Percentiles rank a stretch among this genome's conserved stretches.
These are phyloP conservation scores for Eudemis profundana DNA, from an alignment of 2,888 invertebrate genomes.

Conservation along the genomic window DNA sequence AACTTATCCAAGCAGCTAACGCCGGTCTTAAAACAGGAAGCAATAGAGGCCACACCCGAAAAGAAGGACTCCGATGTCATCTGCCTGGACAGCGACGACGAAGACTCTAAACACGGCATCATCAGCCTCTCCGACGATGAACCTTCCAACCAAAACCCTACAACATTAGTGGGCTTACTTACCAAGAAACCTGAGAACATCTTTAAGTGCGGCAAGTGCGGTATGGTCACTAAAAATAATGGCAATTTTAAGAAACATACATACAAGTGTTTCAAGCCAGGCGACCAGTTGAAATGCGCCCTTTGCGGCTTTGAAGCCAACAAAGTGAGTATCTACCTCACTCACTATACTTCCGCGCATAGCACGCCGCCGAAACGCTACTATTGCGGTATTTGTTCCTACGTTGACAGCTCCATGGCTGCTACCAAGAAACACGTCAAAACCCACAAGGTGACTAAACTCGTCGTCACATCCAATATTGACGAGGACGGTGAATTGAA, in stretches of 20 bases:
- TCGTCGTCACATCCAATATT: background rate
- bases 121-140: conserved; percentile 63
- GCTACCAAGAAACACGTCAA: conserved; percentile 54
- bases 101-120: conserved; percentile 52
- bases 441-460: background rate
- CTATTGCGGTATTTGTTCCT: conserved; percentile 57
- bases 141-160: conserved; percentile 7
- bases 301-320: conserved; percentile 47
- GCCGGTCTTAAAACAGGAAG: conserved; percentile 59
- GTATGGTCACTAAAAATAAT: conserved; percentile 47
- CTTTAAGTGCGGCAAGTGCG: conserved; percentile 64
- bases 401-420: conserved; percentile 42
- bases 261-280: conserved; percentile 44
- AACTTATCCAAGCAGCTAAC: conserved; percentile 42
- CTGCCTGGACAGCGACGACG: conserved; percentile 77
- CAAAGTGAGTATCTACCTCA: conserved; percentile 50
- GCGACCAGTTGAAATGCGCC: conserved; percentile 48
- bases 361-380: conserved; percentile 32
- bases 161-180: background rate
- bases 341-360: conserved; percentile 57
- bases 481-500: background rate
- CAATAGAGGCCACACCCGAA: conserved; percentile 45
- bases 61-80: conserved; percentile 52
- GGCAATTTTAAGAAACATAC: conserved; percentile 62
- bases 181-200: conserved; percentile 46